Base-by-base conservation (phyloP, 2,797 vertebrate species). In the Artibeus jamaicensis region DNA sequence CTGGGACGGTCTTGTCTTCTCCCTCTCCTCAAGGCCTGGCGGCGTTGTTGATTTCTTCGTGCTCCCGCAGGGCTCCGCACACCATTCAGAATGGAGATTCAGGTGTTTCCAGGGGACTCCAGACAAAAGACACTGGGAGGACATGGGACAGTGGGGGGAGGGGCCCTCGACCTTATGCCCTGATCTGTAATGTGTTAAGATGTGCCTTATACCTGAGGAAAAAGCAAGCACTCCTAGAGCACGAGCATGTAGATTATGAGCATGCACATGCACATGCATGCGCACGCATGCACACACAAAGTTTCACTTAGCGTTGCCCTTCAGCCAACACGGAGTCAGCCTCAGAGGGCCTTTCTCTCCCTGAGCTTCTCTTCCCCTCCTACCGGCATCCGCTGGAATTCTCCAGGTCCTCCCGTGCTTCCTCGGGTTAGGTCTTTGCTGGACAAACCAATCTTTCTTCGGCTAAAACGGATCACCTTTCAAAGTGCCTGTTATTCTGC, bases 21-120 rank as follows among this genome's bases (percentile, higher is more conserved):
- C 34, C 34, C 34, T 59, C 34, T 57, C 21, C 26, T 39, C 39
- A 7, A 34, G 44, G 32, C 62, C 62, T 16, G 12, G 32, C 42
- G 7, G 29, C 3, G 19, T 3, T 2, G 3, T 5, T 9, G 14
- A 3, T 55, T 68, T 48, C 73, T 70, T 50, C 11, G 16, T 67
- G 24, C 9, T 71, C 59, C 6, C 1, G 0, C 5, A 71, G n/a
- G 32, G 39, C n/a, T 39, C 37, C 6, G 18, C 3, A 4, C 15
- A 32, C 42, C 18, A 0, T 57, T 67, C 48, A 34, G 21, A 48
- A n/a, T 2, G 24, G 57, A 37, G 48, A 50, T 12, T 11, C 5
- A 0, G 39, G 32, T 39, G 26, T 70, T 26, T 2, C 26, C 29
- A 29, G 57, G 50, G 67, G 6, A 11, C 37, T 53, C 74, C 37